Evolutionary conservation across 2,797 vertebrate species (phyloP).

Genomic region (Neosalanx taihuensis): DNA sequence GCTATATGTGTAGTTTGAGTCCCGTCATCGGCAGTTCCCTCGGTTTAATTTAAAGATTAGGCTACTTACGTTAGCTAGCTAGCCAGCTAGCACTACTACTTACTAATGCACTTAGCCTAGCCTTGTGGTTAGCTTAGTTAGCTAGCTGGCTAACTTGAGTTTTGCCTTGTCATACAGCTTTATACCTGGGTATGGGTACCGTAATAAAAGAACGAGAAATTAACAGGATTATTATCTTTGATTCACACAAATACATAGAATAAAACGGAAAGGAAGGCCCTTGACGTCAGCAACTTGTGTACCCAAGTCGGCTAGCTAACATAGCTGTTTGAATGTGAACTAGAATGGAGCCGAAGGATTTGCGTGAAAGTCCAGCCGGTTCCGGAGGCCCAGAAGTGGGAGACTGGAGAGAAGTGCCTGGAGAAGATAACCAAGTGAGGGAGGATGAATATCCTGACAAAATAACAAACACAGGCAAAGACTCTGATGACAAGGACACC

Average conservation of each 20-base stretch:
- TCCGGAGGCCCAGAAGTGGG: slow-evolving; percentile 72
- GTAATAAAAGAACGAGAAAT: background rate
- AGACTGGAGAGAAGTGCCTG: slow-evolving; percentile 70
- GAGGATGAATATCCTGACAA: slow-evolving; percentile 36
- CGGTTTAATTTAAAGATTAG: background rate
- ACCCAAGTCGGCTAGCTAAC: background rate
- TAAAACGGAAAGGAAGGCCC: background rate
- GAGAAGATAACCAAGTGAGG: slow-evolving; percentile 52
- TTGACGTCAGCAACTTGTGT: too few species aligned
- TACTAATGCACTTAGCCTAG: background rate
- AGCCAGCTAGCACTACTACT: slow-evolving; percentile 13
- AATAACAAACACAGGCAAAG: slow-evolving; percentile 14
- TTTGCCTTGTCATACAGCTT: background rate
- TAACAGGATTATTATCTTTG: too few species aligned
- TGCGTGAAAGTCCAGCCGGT: slow-evolving; percentile 78
- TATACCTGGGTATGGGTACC: background rate
- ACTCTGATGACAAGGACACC: slow-evolving; percentile 23
- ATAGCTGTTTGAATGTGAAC: background rate
- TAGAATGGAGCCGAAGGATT: slow-evolving; percentile 72
- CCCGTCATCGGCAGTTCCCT: background rate
- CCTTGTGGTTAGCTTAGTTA: background rate
- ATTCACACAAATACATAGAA: background rate
- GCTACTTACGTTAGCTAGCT: slow-evolving; percentile 25
- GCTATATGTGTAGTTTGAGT: background rate
- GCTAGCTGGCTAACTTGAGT: background rate